These are phyloP conservation scores for Cataglyphis albicans DNA, from an alignment of 2,888 invertebrate species.

Conservation along the genomic window DNA sequence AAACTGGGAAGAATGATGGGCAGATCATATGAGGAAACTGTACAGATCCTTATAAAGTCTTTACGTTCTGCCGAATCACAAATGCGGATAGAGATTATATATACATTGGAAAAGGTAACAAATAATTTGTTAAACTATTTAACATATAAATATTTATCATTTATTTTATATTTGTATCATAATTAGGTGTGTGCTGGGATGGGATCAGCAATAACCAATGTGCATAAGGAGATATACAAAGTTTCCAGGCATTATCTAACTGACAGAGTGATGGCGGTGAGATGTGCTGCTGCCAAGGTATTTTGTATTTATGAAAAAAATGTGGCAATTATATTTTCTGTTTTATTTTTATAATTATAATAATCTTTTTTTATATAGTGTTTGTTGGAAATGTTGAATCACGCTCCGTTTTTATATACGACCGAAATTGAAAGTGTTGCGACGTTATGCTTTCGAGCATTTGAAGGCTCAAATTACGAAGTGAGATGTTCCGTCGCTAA, in stretches of 20 bases:
- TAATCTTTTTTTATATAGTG: conserved; percentile 87
- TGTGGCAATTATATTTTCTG: not conserved
- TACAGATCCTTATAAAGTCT: conserved; percentile 95
- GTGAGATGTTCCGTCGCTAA: conserved; percentile 96
- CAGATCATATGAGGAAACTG: conserved; percentile 98
- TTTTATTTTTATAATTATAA: not conserved
- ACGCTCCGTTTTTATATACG: conserved; percentile 94
- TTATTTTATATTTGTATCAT: conserved; percentile 19
- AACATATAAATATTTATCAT: not conserved
- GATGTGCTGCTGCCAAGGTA: conserved; percentile 95
- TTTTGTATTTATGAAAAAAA: conserved; percentile 25
- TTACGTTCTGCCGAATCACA: conserved; percentile 98
- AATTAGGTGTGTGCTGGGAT: conserved; percentile 94
- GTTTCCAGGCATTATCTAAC: conserved; percentile 95
- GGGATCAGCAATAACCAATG: conserved; percentile 95
- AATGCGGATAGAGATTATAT: conserved; percentile 98
- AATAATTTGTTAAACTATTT: conserved; percentile 5
- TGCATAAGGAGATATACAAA: conserved; percentile 96
- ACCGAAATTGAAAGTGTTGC: conserved; percentile 96
- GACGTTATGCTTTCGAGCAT: conserved; percentile 95
- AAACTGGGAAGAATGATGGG: conserved; percentile 99
- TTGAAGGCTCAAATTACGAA: conserved; percentile 97
- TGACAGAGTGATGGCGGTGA: conserved; percentile 96
- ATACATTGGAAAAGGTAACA: conserved; percentile 96
- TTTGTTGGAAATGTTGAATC: conserved; percentile 94